Percentiles rank a stretch among this genome's conserved stretches.
Conservation (phyloP, 2,797 vertebrate genomes). For the Momotus momota region DNA sequence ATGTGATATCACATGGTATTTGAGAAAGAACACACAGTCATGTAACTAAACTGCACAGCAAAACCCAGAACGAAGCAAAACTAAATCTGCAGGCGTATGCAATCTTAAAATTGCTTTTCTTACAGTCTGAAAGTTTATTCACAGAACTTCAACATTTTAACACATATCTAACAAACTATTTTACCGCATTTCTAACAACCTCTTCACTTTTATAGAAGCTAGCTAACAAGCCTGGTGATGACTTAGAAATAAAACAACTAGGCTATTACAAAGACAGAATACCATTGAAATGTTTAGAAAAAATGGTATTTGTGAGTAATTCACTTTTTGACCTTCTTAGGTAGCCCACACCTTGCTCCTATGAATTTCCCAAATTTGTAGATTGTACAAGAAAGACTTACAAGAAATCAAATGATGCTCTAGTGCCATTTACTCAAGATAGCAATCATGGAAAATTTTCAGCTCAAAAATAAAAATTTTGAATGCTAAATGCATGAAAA, state of each 20-base stretch:
- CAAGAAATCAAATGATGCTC: neutral
- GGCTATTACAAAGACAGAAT: neutral
- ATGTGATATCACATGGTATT: neutral
- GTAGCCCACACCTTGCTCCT: neutral
- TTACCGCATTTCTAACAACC: neutral
- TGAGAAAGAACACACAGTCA: conserved; percentile 21
- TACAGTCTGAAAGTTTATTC: conserved; percentile 18
- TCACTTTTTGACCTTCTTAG: neutral
- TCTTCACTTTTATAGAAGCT: neutral
- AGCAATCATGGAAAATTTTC: neutral
- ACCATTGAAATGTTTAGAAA: neutral
- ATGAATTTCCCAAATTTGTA: neutral
- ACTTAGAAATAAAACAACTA: neutral
- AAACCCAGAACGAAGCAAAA: neutral
- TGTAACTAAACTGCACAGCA: neutral
- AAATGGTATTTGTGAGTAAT: neutral
- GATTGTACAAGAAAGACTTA: neutral
- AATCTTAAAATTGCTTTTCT: conserved; percentile 28
- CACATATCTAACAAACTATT: neutral
- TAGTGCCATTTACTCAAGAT: neutral
- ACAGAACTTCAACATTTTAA: conserved; percentile 26
- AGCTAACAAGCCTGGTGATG: neutral
- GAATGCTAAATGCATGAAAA: neutral
- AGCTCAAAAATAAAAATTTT: neutral
- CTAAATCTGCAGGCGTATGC: neutral